Evolutionary conservation across 2,797 vertebrate species (phyloP).

Genomic region (Lutra lutra): DNA sequence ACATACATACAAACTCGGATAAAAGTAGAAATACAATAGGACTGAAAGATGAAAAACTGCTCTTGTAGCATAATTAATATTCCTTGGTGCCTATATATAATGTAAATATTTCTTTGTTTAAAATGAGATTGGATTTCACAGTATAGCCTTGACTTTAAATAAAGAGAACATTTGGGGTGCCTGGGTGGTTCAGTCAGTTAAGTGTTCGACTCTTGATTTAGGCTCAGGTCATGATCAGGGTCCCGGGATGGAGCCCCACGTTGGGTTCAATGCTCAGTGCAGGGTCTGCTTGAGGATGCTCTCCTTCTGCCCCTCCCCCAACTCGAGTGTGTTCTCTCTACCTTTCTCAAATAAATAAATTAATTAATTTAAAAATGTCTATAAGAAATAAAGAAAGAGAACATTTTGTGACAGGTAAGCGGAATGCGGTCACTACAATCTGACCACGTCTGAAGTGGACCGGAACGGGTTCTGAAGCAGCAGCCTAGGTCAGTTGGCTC

Average conservation of each 20-base stretch:
- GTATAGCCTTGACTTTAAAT: not conserved
- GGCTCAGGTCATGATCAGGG: too few relatives aligned
- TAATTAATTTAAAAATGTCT: not conserved
- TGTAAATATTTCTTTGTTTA: not conserved
- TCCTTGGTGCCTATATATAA: not conserved
- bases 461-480: not conserved
- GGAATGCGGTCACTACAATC: not conserved
- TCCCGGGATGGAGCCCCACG: too few relatives aligned
- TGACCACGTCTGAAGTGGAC: not conserved
- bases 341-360: too few relatives aligned
- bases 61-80: not conserved
- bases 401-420: not conserved
- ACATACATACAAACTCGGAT: not conserved
- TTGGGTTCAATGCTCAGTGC: too few relatives aligned
- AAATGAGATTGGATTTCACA: not conserved
- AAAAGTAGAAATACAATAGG: not conserved
- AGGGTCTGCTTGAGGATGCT: too few relatives aligned
- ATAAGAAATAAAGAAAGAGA: not conserved
- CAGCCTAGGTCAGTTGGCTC: not conserved
- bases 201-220: too few relatives aligned
- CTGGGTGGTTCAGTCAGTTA: not conserved
- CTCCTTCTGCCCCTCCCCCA: too few relatives aligned
- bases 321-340: too few relatives aligned
- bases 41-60: not conserved
- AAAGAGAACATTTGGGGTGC: not conserved